A percentile compares a stretch with the other conserved stretches of the same genome.
These are phyloP conservation scores for Aphrocallistes beatrix DNA, from an alignment of 37 sponge, comb jelly and placozoan species.

Conservation along the genomic window DNA sequence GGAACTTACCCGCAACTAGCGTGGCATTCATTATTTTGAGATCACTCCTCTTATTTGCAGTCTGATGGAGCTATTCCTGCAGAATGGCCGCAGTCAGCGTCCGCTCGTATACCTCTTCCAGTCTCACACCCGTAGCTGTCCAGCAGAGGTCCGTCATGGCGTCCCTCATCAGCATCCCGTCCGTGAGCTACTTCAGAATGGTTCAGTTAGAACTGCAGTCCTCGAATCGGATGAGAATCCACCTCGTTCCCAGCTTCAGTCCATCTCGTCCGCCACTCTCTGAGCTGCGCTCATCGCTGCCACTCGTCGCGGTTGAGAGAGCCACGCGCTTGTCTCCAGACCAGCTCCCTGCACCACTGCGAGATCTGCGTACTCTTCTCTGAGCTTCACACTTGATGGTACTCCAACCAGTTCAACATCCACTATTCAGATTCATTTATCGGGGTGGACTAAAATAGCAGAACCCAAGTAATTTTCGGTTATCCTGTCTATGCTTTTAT, in stretches of 20 bases:
- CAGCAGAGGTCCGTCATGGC: slow-evolving; percentile 94
- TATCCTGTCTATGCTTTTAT: no score
- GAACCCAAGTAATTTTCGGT: no score
- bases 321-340: slow-evolving; percentile 48
- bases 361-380: slow-evolving; percentile 99
- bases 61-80: slow-evolving; percentile 93
- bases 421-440: no score
- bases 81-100: slow-evolving; percentile 96
- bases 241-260: slow-evolving; percentile 81
- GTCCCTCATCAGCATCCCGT: slow-evolving; percentile 97
- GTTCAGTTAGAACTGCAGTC: slow-evolving; percentile 68
- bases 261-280: slow-evolving; percentile 97
- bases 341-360: slow-evolving; percentile 90
- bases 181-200: slow-evolving; percentile 93
- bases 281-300: slow-evolving; percentile 99
- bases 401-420: no score
- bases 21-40: slow-evolving; percentile 99
- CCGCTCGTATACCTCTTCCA: slow-evolving; percentile 97
- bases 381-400: no score
- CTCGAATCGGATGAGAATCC: slow-evolving; percentile 89
- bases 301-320: slow-evolving; percentile 90
- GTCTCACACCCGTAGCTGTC: slow-evolving; percentile 78
- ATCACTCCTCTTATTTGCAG: slow-evolving; percentile 67
- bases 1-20: slow-evolving; percentile 97
- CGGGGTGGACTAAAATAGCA: no score